phyloP scores from a whole-genome alignment of 2,888 invertebrate genomes.

The Pollenia angustigena region DNA sequence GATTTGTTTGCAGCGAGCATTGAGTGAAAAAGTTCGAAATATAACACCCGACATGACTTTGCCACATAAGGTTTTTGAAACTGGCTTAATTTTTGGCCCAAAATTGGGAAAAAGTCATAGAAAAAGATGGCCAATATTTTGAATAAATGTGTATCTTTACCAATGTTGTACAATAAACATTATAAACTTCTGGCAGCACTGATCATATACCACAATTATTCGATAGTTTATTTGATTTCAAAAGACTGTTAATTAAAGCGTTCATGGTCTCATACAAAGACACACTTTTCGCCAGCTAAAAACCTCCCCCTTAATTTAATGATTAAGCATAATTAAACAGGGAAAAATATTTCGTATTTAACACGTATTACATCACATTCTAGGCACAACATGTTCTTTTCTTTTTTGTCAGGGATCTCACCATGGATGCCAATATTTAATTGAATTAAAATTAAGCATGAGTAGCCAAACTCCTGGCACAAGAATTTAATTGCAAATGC shows the following conservation, averaged over 20 bases:
- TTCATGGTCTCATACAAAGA: neutral
- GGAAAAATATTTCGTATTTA: slow-evolving; percentile 56
- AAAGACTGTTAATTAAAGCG: slow-evolving; percentile 24
- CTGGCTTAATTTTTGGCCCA: too few relatives aligned
- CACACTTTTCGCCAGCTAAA: slow-evolving; percentile 25
- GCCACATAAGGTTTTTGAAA: too few relatives aligned
- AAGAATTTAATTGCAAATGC: slow-evolving; percentile 47
- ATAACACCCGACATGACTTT: too few relatives aligned
- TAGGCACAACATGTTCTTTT: slow-evolving; percentile 29
- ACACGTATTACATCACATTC: slow-evolving; percentile 39
- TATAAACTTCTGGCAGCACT: too few relatives aligned
- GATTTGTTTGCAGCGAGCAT: too few relatives aligned
- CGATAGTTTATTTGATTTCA: slow-evolving; percentile 71
- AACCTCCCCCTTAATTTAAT: slow-evolving; percentile 46
- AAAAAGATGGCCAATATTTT: too few relatives aligned
- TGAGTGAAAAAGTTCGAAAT: too few relatives aligned
- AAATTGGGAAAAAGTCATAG: too few relatives aligned
- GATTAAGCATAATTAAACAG: slow-evolving; percentile 65
- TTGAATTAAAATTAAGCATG: slow-evolving; percentile 70
- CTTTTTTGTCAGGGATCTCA: slow-evolving; percentile 44
- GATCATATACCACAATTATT: slow-evolving; percentile 56
- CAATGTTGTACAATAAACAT: too few relatives aligned
- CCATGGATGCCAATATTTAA: slow-evolving; percentile 70
- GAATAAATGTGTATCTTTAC: too few relatives aligned
- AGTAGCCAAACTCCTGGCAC: slow-evolving; percentile 36